Conservation (phyloP, 2,888 invertebrate species). For the Epiblema foenella region DNA sequence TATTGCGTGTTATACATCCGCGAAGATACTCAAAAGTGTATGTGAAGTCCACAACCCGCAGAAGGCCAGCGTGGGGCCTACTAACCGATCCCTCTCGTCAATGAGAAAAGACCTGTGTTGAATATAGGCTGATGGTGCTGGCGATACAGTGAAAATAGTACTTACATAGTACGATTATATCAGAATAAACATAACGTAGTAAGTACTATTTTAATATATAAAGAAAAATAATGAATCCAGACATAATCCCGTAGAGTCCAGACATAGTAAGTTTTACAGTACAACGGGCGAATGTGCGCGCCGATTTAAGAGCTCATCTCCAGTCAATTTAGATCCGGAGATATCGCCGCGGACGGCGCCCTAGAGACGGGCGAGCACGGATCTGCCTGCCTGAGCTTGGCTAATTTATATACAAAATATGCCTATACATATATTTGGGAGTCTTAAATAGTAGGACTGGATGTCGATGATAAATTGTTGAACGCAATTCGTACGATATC, state of each 20-base stretch:
- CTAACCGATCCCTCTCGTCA: neutral
- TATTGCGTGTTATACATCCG: no score
- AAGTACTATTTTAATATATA: neutral
- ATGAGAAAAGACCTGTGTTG: no score
- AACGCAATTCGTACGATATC: neutral
- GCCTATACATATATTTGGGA: no score
- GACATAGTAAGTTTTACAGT: slow-evolving; percentile 35
- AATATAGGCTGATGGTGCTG: no score
- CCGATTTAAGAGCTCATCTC: slow-evolving; percentile 56
- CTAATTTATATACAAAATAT: no score
- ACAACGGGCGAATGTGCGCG: slow-evolving; percentile 25
- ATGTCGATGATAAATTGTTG: neutral
- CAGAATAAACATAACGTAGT: neutral
- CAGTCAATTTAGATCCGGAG: slow-evolving; percentile 60
- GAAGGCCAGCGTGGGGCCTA: neutral
- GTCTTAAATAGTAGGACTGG: no score
- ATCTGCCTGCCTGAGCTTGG: neutral
- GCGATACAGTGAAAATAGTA: no score
- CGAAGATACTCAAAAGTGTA: neutral
- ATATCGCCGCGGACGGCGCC: slow-evolving; percentile 48
- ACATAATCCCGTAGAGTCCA: slow-evolving; percentile 13
- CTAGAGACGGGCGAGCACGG: slow-evolving; percentile 11
- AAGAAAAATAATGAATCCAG: slow-evolving; percentile 17
- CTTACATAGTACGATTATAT: no score
- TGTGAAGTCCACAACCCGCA: neutral